Evolutionary conservation across 92 coral and sea anemone genomes (phyloP), one percentile per base, ranked within the genome.

Genomic region (Paramuricea clavata): DNA sequence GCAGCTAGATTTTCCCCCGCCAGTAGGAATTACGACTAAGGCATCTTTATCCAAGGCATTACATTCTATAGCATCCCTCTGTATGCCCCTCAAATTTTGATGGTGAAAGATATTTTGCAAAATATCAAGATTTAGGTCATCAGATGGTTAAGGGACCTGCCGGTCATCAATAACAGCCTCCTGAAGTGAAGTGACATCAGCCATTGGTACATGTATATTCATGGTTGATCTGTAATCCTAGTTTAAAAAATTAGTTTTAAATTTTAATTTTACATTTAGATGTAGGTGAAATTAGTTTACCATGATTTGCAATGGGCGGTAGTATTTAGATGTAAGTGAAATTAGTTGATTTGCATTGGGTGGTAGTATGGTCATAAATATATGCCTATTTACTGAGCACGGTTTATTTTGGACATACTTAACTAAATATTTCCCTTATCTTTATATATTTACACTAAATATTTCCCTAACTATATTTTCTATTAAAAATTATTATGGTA

Each of bases 41-140:
- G 27, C 34, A 36, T 72, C 78, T 72, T 72, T 41, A 72, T 72
- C 56, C 13, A 25, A n/a, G 33, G 47, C 56, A 47, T 78, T 79
- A 34, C 76, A 41, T 0, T 85, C 44, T 6, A 89, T 64, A 17
- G 85, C 90, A 12, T 89, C 76, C 61, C 81, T 28, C 25, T 86
- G 90, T 21, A 21, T 36, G 0, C 87, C 87, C 31, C 87, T 59
- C 16, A 90, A 85, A 6, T 89, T 30, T 22, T 59, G 35, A 1
- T 67, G 74, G 42, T 81, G 56, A 44, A 89, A 89, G 2, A 89
- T 22, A 15, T 85, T 64, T 56, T 85, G 61, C 11, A 89, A 59
- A 22, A 54, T 89, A 64, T 83, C 87, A 17, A 87, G 49, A 23
- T 72, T 19, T 7, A 27, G 52, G 57, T 72, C 78, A 72, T 42